phyloP scores from a whole-genome alignment of 2,888 invertebrate species.

The Drosophila suboccidentalis region DNA sequence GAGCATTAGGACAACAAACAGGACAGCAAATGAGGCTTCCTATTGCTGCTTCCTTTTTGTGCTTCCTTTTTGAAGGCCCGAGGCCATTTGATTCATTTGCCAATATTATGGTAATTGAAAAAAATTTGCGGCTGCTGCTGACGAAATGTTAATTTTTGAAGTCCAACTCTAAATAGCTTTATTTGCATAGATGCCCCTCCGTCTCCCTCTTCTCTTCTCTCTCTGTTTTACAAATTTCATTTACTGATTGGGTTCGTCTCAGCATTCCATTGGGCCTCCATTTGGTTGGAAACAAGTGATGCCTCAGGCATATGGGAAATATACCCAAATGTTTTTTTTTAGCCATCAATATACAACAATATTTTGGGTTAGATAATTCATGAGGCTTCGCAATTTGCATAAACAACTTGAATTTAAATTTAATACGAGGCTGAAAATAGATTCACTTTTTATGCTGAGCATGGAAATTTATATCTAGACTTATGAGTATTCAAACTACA shows the following conservation, averaged over 20 bases:
- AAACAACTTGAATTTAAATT: constrained; percentile 18
- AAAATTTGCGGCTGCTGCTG: constrained; percentile 31
- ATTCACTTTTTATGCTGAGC: not conserved
- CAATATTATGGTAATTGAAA: constrained; percentile 34
- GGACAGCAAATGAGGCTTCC: constrained; percentile 12
- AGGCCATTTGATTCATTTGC: constrained; percentile 37
- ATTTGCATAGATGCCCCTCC: constrained; percentile 50
- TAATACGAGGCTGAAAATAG: not conserved
- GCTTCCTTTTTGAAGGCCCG: not conserved
- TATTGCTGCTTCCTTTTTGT: not conserved
- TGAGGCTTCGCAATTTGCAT: constrained; percentile 9
- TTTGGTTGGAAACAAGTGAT: not conserved
- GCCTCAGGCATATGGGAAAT: constrained; percentile 50
- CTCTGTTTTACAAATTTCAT: constrained; percentile 37
- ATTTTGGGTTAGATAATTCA: constrained; percentile 8
- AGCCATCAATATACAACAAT: constrained; percentile 11
- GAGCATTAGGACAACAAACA: constrained; percentile 8
- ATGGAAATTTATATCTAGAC: not conserved
- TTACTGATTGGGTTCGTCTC: constrained; percentile 47
- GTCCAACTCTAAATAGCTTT: constrained; percentile 38
- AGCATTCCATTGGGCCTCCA: not conserved
- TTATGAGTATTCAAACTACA: not conserved
- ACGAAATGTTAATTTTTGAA: constrained; percentile 58
- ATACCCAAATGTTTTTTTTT: constrained; percentile 29
- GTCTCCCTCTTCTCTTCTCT: not conserved